These are phyloP conservation scores for Heliconius hortense DNA, from an alignment of 2,888 invertebrate genomes.

Conservation along the genomic window DNA sequence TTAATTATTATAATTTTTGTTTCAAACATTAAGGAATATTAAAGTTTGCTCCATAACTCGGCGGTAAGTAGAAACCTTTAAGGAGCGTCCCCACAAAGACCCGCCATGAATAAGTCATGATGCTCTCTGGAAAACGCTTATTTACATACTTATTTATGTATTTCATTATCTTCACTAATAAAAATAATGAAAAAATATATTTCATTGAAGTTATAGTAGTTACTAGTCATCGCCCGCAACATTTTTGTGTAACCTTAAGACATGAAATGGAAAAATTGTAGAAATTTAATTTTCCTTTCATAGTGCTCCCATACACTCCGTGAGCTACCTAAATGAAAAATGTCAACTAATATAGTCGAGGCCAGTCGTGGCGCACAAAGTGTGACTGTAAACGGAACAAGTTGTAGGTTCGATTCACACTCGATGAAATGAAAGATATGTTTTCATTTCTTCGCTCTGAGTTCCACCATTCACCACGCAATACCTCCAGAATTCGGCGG, in stretches of 20 bases:
- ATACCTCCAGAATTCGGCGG: too few species aligned
- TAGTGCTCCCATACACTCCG: too few species aligned
- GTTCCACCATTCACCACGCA: too few species aligned
- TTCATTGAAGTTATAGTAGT: background rate
- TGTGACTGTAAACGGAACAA: too few species aligned
- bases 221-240: background rate
- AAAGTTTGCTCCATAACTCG: slow-evolving; percentile 12
- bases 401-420: too few species aligned
- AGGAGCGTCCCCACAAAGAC: slow-evolving; percentile 16
- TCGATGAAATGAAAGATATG: too few species aligned
- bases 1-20: background rate
- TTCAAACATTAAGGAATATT: slow-evolving; percentile 2
- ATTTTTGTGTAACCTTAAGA: background rate
- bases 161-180: slow-evolving; percentile 12
- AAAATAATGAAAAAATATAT: slow-evolving; percentile 5
- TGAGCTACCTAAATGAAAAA: too few species aligned
- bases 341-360: too few species aligned
- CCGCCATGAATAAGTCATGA: slow-evolving; percentile 22
- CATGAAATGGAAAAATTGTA: background rate
- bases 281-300: background rate
- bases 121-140: slow-evolving; percentile 17
- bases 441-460: too few species aligned
- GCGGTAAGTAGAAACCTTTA: slow-evolving; percentile 9
- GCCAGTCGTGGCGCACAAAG: too few species aligned
- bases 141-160: slow-evolving; percentile 24